phyloP scores from a whole-genome alignment of 1,140 invertebrate genomes.

The Octopus sinensis region DNA sequence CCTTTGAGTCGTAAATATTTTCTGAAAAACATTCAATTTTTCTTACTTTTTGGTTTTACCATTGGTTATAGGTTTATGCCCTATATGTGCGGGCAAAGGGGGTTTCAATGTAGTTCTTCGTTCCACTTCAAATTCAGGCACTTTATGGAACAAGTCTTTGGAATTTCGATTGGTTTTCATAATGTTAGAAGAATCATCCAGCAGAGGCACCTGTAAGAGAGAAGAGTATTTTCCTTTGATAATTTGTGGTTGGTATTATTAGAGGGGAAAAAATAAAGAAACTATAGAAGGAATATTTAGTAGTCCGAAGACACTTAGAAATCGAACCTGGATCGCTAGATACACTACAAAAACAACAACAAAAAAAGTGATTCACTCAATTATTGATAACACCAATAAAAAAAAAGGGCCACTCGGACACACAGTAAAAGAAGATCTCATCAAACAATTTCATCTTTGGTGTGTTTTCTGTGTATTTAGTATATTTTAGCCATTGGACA shows the following conservation, averaged over 20 bases:
- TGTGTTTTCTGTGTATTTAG: no score
- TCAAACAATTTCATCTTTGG: no score
- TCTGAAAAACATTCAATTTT: background rate
- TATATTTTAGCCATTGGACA: no score
- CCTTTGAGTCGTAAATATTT: no score
- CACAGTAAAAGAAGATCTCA: no score
- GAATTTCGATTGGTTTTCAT: background rate
- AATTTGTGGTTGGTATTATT: no score
- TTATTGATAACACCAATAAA: background rate
- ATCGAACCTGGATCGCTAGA: background rate
- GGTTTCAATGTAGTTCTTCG: background rate
- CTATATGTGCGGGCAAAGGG: background rate
- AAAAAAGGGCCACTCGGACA: no score
- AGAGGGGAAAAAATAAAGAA: background rate
- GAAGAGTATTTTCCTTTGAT: no score
- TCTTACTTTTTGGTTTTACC: conserved; percentile 5
- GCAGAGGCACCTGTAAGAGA: background rate
- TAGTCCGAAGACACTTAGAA: background rate
- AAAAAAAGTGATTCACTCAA: background rate
- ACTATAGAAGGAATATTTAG: background rate
- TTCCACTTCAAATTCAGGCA: background rate
- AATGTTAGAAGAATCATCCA: background rate
- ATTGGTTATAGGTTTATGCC: background rate
- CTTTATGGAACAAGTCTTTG: conserved; percentile 5
- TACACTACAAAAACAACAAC: no score